These are phyloP conservation scores for Latheticus oryzae DNA, from an alignment of 2,888 invertebrate species.

Conservation along the genomic window DNA sequence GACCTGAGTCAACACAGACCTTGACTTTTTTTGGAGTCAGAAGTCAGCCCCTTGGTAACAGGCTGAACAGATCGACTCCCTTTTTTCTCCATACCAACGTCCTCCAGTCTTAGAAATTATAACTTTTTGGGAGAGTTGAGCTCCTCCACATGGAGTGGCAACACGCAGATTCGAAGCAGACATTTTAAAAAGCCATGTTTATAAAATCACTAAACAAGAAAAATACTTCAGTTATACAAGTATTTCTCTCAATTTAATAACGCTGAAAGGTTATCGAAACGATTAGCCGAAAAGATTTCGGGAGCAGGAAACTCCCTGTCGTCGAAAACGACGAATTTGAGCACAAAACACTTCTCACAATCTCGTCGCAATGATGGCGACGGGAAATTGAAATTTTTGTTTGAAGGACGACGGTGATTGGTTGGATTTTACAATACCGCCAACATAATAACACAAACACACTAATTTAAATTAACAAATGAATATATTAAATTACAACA, in stretches of 20 bases:
- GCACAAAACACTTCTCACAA: constrained; percentile 65
- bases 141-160: constrained; percentile 81
- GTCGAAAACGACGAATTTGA: constrained; percentile 74
- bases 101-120: constrained; percentile 55
- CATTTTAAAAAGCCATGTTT: constrained; percentile 87
- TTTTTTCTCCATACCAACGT: constrained; percentile 81
- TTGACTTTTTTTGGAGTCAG: constrained; percentile 81
- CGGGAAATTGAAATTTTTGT: constrained; percentile 62
- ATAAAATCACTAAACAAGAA: constrained; percentile 71
- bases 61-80: constrained; percentile 75
- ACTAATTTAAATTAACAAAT: constrained; percentile 14
- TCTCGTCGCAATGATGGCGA: constrained; percentile 80
- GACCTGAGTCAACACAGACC: constrained; percentile 67
- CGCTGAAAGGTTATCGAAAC: constrained; percentile 46
- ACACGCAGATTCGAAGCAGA: constrained; percentile 76
- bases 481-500: constrained; percentile 12
- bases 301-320: constrained; percentile 74
- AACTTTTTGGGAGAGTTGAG: constrained; percentile 69
- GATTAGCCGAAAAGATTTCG: constrained; percentile 65
- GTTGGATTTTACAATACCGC: constrained; percentile 7
- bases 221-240: constrained; percentile 56
- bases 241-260: constrained; percentile 38
- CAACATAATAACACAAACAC: constrained; percentile 16
- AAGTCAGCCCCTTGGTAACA: constrained; percentile 75
- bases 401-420: constrained; percentile 21